Evolutionary conservation across 2,113 vertebrate genomes (phyloP).

Genomic region (Dissostichus mawsoni): DNA sequence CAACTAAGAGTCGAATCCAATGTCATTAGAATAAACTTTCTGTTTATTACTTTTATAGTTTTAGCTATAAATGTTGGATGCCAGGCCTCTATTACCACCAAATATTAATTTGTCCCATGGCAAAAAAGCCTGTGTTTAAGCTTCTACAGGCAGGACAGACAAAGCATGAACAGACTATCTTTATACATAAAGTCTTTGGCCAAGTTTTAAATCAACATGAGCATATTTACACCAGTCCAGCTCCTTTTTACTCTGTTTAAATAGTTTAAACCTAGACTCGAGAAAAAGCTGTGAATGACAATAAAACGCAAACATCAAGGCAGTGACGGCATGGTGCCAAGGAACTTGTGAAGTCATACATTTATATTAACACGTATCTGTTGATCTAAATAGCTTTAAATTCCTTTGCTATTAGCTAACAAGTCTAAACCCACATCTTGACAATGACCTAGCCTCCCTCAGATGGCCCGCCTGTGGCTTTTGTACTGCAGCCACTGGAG

Average conservation of each 20-base stretch:
- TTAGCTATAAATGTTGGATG: conserved; percentile 1
- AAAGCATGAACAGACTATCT: not conserved
- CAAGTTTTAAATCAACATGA: conserved; percentile 19
- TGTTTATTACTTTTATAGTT: conserved; percentile 12
- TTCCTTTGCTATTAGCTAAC: conserved; percentile 71
- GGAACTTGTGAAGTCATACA: conserved; percentile 61
- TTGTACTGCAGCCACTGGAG: conserved; percentile 33
- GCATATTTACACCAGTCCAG: conserved; percentile 22
- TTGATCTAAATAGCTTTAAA: conserved; percentile 64
- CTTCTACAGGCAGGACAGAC: conserved; percentile 17
- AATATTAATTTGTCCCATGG: not conserved
- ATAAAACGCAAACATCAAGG: conserved; percentile 18
- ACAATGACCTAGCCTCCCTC: conserved; percentile 54
- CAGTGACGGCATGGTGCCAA: conserved; percentile 15
- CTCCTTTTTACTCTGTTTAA: conserved; percentile 11
- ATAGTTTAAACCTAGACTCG: conserved; percentile 2
- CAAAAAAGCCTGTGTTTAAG: not conserved
- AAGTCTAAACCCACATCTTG: conserved; percentile 53
- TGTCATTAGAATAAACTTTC: not conserved
- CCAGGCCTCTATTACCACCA: not conserved
- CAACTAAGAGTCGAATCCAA: not conserved
- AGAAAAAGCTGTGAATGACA: conserved; percentile 25
- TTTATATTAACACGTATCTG: conserved; percentile 65
- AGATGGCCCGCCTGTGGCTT: conserved; percentile 36
- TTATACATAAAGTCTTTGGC: not conserved